Conservation (phyloP, 92 coral and sea anemone species). For the Meandrina meandrites region DNA sequence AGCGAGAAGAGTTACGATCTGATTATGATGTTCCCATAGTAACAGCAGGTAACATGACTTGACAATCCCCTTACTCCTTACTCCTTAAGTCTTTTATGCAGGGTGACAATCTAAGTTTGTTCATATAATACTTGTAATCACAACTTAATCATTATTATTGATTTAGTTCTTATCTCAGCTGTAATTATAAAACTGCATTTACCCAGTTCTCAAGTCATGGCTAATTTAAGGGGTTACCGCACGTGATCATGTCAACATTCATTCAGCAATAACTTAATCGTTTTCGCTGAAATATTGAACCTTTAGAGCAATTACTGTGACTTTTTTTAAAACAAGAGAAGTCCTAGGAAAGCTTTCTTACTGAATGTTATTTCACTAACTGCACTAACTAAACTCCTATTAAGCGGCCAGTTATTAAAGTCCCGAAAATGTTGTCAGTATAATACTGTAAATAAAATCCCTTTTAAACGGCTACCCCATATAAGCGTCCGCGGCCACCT, state of each 20-base stretch:
- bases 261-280: neutral
- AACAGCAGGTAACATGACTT: constrained; percentile 30
- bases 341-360: no score
- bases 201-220: neutral
- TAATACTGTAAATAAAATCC: no score
- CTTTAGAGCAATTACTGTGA: no score
- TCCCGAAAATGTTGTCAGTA: no score
- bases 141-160: neutral
- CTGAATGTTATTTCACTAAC: neutral
- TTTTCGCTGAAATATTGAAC: neutral
- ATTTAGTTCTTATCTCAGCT: no score
- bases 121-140: neutral
- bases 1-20: constrained; percentile 24
- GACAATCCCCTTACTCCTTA: no score
- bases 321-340: neutral
- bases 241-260: neutral
- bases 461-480: no score
- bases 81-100: neutral
- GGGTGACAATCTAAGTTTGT: neutral
- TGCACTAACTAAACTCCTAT: no score
- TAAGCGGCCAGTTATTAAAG: no score
- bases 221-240: neutral
- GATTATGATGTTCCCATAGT: constrained; percentile 19
- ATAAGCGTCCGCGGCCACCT: no score
- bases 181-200: no score